Evolutionary conservation across 2,888 invertebrate genomes (phyloP).

Genomic region (Campoletis raptor): DNA sequence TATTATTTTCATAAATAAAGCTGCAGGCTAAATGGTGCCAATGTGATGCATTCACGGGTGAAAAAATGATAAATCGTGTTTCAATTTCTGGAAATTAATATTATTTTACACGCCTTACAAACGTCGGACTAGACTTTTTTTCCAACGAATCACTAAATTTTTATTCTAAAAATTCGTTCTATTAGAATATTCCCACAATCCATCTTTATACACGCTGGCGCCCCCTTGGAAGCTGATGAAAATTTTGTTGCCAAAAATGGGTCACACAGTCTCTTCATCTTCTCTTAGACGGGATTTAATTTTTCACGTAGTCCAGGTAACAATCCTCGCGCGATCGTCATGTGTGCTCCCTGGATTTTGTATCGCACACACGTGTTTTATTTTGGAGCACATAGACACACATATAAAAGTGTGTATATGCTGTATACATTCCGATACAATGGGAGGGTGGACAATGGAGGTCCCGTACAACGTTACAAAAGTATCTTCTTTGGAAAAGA

Average conservation of each 20-base stretch:
- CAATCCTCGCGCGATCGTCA: conserved; percentile 62
- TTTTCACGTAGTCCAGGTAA: conserved; percentile 75
- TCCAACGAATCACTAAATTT: conserved; percentile 16
- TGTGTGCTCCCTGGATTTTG: conserved; percentile 41
- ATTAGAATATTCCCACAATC: conserved; percentile 65
- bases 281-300: conserved; percentile 72
- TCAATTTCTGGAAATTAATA: neutral
- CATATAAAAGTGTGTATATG: conserved; percentile 16
- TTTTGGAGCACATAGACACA: conserved; percentile 7
- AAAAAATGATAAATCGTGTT: conserved; percentile 9
- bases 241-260: conserved; percentile 62
- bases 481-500: conserved; percentile 71
- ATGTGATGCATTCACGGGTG: neutral
- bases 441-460: conserved; percentile 72
- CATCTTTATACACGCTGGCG: conserved; percentile 7
- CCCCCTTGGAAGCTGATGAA: conserved; percentile 23
- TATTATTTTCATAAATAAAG: conserved; percentile 2
- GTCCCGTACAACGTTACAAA: conserved; percentile 68
- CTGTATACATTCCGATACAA: conserved; percentile 66
- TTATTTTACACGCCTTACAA: neutral
- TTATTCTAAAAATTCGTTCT: conserved; percentile 36
- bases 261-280: conserved; percentile 28
- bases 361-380: neutral
- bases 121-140: conserved; percentile 20
- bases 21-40: neutral